Conservation (phyloP, 2,113 vertebrate genomes). For the Acrocephalus arundinaceus region DNA sequence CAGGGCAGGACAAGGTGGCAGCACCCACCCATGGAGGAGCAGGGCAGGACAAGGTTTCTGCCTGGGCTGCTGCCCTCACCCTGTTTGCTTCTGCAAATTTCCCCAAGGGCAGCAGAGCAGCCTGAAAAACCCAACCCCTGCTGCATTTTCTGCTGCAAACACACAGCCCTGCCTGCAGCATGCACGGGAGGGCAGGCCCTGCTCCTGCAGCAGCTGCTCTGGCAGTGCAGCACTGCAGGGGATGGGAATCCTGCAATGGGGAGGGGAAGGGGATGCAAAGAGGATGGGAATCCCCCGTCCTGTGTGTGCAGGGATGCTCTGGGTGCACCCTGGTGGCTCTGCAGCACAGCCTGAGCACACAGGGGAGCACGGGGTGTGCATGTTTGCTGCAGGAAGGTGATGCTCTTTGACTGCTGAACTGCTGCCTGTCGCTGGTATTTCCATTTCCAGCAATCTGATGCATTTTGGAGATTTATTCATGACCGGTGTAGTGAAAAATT, state of each 20-base stretch:
- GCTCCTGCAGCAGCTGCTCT: neutral
- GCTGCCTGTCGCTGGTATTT: slow-evolving; percentile 37
- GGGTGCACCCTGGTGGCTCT: neutral
- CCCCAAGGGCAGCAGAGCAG: too few species aligned
- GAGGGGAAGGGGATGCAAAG: too few species aligned
- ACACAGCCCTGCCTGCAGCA: neutral
- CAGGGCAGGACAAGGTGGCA: too few species aligned
- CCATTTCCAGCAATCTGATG: slow-evolving; percentile 70
- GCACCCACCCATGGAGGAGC: too few species aligned
- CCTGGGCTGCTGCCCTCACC: neutral
- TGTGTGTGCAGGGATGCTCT: fast-evolving
- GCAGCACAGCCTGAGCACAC: neutral
- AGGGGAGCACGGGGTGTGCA: neutral
- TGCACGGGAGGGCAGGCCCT: neutral
- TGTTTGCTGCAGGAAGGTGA: slow-evolving; percentile 24
- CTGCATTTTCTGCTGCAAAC: neutral
- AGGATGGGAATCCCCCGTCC: neutral
- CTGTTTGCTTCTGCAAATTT: neutral
- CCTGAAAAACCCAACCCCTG: neutral
- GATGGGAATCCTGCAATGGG: neutral
- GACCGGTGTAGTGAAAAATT: slow-evolving; percentile 74
- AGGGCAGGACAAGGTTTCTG: neutral
- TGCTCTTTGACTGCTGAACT: slow-evolving; percentile 51
- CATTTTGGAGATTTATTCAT: slow-evolving; percentile 73
- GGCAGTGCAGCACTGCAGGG: neutral